Base-by-base conservation (phyloP, 2,113 vertebrate species). In the Cichladusa arquata region DNA sequence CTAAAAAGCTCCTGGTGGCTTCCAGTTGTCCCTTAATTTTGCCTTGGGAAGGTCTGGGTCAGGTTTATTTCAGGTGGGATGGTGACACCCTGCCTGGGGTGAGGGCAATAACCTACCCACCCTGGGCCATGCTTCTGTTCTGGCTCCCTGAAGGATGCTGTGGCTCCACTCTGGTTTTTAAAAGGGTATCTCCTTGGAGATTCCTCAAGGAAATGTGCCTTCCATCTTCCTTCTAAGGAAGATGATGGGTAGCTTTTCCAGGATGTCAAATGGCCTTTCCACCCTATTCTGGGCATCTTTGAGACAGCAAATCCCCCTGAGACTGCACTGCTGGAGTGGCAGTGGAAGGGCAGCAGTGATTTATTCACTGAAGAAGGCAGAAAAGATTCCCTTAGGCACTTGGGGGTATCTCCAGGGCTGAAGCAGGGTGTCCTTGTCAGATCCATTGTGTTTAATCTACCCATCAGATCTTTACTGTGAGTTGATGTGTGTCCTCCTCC, bases 341-440 rank as follows among this genome's bases (percentile, higher is more conserved):
- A 86, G 34, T 17, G 38, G 71, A 54, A 54, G 31, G 26, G 26
- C 10, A 53, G 33, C 1, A 4, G 23, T 6, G 61, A 72, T 57
- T 65, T 85, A 31, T 60, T 51, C 72, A 36, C 47, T 20, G 5
- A 57, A 57, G n/a, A 18, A 79, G 22, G 28, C 47, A 85, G 34
- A 70, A 66, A 38, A 33, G 20, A 12, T 8, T 58, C 29, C 6
- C 13, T 0, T 3, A 29, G 26, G 51, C 2, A 2, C 8, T 3
- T 7, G 6, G 22, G 33, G 40, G 14, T 66, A n/a, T 53, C 14
- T 22, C 5, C 36, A 70, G 26, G 61, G 36, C 42, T 91, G 48
- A 40, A 73, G 31, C 4, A 14, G 13, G 13, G 15, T 66, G 38
- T 28, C 8, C 50, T 64, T 25, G 31, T n/a, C 67, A 60, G 62